Base-by-base conservation (phyloP, 92 coral and sea anemone species). In the Porites evermanni region DNA sequence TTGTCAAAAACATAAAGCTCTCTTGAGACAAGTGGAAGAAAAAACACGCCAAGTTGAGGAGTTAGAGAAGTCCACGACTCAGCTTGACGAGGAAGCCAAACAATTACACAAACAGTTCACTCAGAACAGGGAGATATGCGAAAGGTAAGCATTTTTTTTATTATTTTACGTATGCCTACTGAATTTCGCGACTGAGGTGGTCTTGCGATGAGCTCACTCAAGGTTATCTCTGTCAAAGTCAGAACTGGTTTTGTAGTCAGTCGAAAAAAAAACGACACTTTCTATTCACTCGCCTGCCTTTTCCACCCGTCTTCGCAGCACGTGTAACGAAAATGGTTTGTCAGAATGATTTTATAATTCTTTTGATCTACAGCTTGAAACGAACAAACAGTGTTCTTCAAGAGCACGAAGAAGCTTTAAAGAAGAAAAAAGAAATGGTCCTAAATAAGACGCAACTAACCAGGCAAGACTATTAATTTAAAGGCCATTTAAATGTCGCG, bases 71-170 rank as follows among this genome's bases (percentile, higher is more conserved):
- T 90, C 92, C 64, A 93, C 99, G 9, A 80, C 87, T 63, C 75
- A 89, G 61, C 88, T 97, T 17, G 95, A 97, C 64, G 90, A 87
- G 52, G 95, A 97, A 90, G 99, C 96, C 17, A 97, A 97, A 60
- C 87, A 92, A 78, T 91, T 97, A 16, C 98, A 97, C 79, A 95
- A 86, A 74, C 96, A 92, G 71, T 93, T 95, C 53, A 92, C 89
- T 70, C 99, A 97, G 77, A 95, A 92, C 84, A 92, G 93, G 87
- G 98, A 95, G 81, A 97, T 94, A 59, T 93, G 93, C 65, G 98
- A 94, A 83, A 92, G 98, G 98, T 96, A 68, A 64, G 60, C 7
- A 19, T 24, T 23, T 24, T 24, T 20, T 18, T 67, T 67, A 11
- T 8, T 4, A n/a, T 11, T 19, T 14, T 9, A 67, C 13, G 11